Conservation (phyloP, 1,140 invertebrate species). For the Pinna nobilis region DNA sequence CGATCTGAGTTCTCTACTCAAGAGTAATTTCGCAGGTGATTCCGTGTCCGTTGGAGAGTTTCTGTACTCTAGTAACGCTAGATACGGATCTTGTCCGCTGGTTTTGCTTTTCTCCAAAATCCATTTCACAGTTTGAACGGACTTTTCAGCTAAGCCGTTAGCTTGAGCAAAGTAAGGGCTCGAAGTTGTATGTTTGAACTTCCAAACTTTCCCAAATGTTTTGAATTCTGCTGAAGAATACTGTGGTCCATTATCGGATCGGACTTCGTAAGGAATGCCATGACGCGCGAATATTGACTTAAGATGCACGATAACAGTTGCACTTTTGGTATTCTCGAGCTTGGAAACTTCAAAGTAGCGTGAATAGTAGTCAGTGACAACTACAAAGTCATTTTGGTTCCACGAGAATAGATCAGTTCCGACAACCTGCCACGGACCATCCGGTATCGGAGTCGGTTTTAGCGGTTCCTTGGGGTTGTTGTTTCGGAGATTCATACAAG, state of each 20-base stretch:
- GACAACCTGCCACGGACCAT: slow-evolving; percentile 39
- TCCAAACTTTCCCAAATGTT: slow-evolving; percentile 20
- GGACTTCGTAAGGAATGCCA: slow-evolving; percentile 6
- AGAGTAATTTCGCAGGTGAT: too few relatives aligned
- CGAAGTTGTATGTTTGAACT: slow-evolving; percentile 34
- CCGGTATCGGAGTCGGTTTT: slow-evolving; percentile 23
- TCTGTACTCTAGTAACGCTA: slow-evolving; percentile 25
- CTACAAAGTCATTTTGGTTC: slow-evolving; percentile 27
- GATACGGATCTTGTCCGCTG: slow-evolving; percentile 16
- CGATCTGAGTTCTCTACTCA: too few relatives aligned
- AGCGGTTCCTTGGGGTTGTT: slow-evolving; percentile 41
- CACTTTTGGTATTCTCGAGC: slow-evolving; percentile 14
- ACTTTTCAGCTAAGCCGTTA: slow-evolving; percentile 23
- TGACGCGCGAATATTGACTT: not conserved
- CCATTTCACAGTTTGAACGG: slow-evolving; percentile 29
- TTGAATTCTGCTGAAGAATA: slow-evolving; percentile 30
- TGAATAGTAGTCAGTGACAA: slow-evolving; percentile 43
- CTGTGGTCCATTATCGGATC: not conserved
- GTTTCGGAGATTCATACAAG: slow-evolving; percentile 41
- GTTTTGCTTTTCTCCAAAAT: too few relatives aligned
- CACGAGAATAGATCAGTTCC: slow-evolving; percentile 37
- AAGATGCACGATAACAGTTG: not conserved
- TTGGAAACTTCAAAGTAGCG: slow-evolving; percentile 44
- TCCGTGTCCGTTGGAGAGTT: too few relatives aligned
- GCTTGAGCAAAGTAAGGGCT: slow-evolving; percentile 26